Percentiles rank a stretch among this genome's conserved stretches.
These are phyloP conservation scores for Drosophila setifemur DNA, from an alignment of 1,140 invertebrate genomes.

Conservation along the genomic window DNA sequence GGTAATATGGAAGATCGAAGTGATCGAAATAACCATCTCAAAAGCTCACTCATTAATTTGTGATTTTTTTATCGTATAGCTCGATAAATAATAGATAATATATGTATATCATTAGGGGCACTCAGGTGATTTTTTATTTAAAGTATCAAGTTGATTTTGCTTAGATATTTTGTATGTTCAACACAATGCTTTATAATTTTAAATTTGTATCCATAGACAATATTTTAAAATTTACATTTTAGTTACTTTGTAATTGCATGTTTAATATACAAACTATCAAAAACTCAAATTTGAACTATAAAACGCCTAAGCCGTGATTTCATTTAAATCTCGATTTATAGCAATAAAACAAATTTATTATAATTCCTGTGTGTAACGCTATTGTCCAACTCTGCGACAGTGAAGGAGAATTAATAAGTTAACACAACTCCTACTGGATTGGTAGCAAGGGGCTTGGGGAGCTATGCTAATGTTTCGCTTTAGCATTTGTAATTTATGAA, in stretches of 20 bases:
- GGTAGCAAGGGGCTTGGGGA: constrained; percentile 2
- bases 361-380: constrained; percentile 38
- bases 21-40: constrained; percentile 31
- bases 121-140: not conserved
- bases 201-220: too few species aligned
- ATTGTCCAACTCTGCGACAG: constrained; percentile 20
- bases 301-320: constrained; percentile 46
- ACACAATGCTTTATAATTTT: too few species aligned
- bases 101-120: not conserved
- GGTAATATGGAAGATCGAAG: constrained; percentile 28
- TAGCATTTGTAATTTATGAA: constrained; percentile 59
- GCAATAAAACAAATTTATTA: constrained; percentile 69
- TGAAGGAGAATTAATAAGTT: constrained; percentile 58
- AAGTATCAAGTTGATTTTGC: not conserved
- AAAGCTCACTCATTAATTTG: constrained; percentile 57
- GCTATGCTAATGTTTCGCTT: constrained; percentile 59
- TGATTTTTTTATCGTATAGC: constrained; percentile 31
- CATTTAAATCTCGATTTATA: constrained; percentile 68
- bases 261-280: not conserved
- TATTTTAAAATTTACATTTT: too few species aligned
- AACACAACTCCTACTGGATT: constrained; percentile 59
- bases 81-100: constrained; percentile 24
- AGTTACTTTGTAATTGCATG: too few species aligned
- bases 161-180: not conserved
- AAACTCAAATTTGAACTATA: constrained; percentile 39